Conservation (phyloP, 1,140 invertebrate genomes). For the Scaptomyza montana region DNA sequence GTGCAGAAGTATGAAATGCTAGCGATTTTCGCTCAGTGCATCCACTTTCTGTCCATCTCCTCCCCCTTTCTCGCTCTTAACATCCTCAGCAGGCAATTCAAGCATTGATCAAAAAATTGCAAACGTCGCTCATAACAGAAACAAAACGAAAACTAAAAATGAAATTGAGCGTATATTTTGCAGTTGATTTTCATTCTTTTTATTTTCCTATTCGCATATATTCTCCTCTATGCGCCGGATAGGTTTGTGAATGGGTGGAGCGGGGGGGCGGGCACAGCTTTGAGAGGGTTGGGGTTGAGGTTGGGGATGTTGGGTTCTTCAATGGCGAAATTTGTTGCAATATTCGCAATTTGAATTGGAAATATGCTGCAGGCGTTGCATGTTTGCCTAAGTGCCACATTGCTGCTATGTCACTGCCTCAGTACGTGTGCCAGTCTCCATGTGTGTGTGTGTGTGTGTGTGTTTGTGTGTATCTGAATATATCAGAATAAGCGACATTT, state of each 20-base stretch:
- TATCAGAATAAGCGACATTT: slow-evolving; percentile 66
- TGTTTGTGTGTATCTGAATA: slow-evolving; percentile 24
- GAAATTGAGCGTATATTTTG: slow-evolving; percentile 59
- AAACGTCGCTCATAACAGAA: slow-evolving; percentile 26
- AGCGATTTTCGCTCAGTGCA: no score
- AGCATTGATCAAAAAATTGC: slow-evolving; percentile 55
- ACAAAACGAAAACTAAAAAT: slow-evolving; percentile 23
- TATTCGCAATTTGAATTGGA: slow-evolving; percentile 70
- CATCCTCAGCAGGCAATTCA: slow-evolving; percentile 36
- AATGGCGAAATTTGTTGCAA: slow-evolving; percentile 59
- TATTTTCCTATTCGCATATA: slow-evolving; percentile 14
- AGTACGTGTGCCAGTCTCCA: slow-evolving; percentile 17
- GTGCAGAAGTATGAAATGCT: no score
- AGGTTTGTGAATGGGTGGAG: slow-evolving; percentile 1
- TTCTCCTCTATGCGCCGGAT: background rate
- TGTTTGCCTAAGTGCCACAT: slow-evolving; percentile 57
- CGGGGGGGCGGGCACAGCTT: background rate
- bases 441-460: slow-evolving; percentile 11
- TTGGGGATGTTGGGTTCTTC: background rate
- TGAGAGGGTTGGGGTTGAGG: no score
- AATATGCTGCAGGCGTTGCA: slow-evolving; percentile 64
- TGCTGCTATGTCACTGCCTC: slow-evolving; percentile 13
- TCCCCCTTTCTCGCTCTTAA: slow-evolving; percentile 6
- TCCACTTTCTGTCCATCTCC: background rate
- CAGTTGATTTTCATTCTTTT: slow-evolving; percentile 32